phyloP scores from a whole-genome alignment of 2,888 invertebrate genomes.

The Noctua janthina region DNA sequence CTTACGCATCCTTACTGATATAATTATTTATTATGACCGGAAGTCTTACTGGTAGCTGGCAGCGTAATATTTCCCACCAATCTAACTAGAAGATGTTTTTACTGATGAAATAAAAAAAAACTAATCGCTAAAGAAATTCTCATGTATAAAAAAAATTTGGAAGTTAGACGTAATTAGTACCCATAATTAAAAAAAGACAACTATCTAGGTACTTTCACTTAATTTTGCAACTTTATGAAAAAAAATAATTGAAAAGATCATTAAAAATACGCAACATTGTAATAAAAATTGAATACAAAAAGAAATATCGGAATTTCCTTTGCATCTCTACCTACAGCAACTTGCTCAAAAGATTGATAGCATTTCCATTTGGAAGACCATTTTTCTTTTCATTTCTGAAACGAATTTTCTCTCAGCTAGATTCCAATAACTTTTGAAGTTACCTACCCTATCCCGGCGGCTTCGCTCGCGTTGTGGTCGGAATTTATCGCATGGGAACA shows the following conservation, averaged over 20 bases:
- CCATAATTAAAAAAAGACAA: neutral
- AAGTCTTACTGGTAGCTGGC: constrained; percentile 24
- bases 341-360: too few relatives aligned
- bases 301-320: neutral
- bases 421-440: too few relatives aligned
- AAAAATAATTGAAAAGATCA: neutral
- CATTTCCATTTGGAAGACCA: neutral
- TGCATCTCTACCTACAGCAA: neutral
- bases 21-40: constrained; percentile 45
- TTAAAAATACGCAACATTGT: too few relatives aligned
- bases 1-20: constrained; percentile 47
- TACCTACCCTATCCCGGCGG: neutral
- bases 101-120: neutral
- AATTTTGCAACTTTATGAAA: neutral
- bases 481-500: neutral
- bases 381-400: neutral
- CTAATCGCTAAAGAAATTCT: neutral
- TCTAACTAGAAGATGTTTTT: neutral
- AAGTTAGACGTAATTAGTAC: neutral
- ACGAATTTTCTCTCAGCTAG: neutral
- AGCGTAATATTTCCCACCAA: constrained; percentile 5
- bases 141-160: neutral
- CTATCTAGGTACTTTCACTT: neutral
- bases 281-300: too few relatives aligned
- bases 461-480: neutral